Base-by-base conservation (phyloP, 2,113 vertebrate genomes). In the Stictonetta naevosa region DNA sequence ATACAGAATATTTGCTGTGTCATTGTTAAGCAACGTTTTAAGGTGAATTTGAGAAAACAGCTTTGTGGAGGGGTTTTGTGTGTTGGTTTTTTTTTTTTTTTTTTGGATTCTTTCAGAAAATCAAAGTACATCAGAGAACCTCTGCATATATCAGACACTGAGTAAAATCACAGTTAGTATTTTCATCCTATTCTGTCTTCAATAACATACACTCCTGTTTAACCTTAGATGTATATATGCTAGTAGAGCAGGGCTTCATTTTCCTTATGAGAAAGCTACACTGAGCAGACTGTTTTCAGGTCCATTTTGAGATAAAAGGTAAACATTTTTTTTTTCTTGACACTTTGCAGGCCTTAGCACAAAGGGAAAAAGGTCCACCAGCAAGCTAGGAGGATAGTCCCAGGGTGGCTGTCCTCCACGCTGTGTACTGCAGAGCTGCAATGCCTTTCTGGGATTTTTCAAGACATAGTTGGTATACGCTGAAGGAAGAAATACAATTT, bases 391-490 rank as follows among this genome's bases (percentile, higher is more conserved):
- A 58, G n/a, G 40, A 71, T 26, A 75, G 23, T 58, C 75, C 5
- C n/a, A 55, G 19, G 31, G 46, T 66, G 0, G 0, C 10, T 55
- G 19, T 55, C 28, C 34, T 69, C 40, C 23, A 6, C 48, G 52
- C 29, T 68, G 69, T 20, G 11, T 36, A 10, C 13, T 71, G 29
- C 34, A 87, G 66, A 78, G 26, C 23, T 40, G n/a, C 14, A 44
- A 13, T 25, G 4, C 6, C 33, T n/a, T 36, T 2, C 66, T 68
- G 33, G 63, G 17, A 31, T 78, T 84, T 58, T 58, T 69, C 52
- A 11, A 58, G 90, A 10, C 77, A 60, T 42, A 31, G 26, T 11
- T 64, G n/a, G 17, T 76, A 40, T 48, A 21, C 55, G 77, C 28
- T 33, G 4, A 60, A 50, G 31, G 33, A 67, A 76, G 10, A 86